phyloP scores from a whole-genome alignment of 2,888 invertebrate species.

The Ypsolopha scabrella region DNA sequence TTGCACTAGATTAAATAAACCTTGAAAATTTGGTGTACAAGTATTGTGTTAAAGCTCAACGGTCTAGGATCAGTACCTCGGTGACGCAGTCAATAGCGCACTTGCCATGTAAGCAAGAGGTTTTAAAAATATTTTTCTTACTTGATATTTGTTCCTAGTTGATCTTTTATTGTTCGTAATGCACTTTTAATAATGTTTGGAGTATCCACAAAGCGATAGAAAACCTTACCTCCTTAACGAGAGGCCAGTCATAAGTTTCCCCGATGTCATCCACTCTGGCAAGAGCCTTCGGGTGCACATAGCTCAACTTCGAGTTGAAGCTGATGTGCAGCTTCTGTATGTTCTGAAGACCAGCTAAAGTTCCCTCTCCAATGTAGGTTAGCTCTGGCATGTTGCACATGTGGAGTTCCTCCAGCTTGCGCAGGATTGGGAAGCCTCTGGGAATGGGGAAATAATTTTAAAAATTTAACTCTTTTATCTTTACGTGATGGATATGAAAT shows the following conservation, averaged over 20 bases:
- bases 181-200: no score
- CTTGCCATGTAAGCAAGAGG: no score
- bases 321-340: constrained; percentile 72
- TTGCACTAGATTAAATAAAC: no score
- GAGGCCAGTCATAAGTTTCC: constrained; percentile 72
- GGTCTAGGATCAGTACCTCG: no score
- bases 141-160: no score
- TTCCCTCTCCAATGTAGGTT: constrained; percentile 63
- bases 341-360: constrained; percentile 44
- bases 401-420: constrained; percentile 73
- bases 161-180: no score
- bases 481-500: background rate
- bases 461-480: background rate
- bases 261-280: constrained; percentile 58
- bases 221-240: constrained; percentile 68
- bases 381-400: constrained; percentile 77
- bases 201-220: no score
- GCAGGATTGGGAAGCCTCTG: constrained; percentile 75
- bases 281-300: constrained; percentile 74
- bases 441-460: background rate
- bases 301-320: constrained; percentile 72
- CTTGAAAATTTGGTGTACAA: no score
- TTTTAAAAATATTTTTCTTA: no score
- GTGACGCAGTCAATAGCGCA: no score
- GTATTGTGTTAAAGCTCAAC: no score